phyloP scores from a whole-genome alignment of 2,113 vertebrate species.

The Phylloscopus whistleri region DNA sequence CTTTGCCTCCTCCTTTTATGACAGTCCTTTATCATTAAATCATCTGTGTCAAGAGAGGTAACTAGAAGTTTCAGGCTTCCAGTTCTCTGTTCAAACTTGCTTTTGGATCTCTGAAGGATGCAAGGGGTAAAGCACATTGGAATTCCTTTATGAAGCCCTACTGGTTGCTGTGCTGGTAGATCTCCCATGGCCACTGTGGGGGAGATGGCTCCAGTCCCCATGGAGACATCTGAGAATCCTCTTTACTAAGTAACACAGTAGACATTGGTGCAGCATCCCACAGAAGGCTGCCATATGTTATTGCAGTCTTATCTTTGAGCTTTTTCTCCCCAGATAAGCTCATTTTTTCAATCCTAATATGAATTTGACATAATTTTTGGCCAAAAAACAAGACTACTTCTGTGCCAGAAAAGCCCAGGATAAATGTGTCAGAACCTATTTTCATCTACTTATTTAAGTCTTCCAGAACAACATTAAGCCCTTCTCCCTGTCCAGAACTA shows the following conservation, averaged over 20 bases:
- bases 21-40: not conserved
- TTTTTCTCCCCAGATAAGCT: not conserved
- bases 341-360: not conserved
- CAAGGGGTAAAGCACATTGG: not conserved
- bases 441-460: conserved; percentile 27
- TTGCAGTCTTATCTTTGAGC: not conserved
- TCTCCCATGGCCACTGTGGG: not conserved
- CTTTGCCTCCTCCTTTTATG: not conserved
- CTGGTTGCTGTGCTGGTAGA: not conserved
- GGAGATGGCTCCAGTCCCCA: not conserved
- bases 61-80: not conserved
- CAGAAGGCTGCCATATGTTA: not conserved
- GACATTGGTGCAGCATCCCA: not conserved
- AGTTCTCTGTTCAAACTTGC: not conserved
- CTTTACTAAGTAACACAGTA: not conserved
- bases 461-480: not conserved
- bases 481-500: not conserved
- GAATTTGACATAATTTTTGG: not conserved
- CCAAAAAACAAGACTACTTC: not conserved
- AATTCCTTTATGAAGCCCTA: not conserved
- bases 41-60: not conserved
- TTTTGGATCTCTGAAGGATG: not conserved
- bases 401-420: not conserved
- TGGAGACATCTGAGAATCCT: not conserved
- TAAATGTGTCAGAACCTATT: conserved; percentile 42